Percentiles rank a stretch among this genome's conserved stretches.
Evolutionary conservation across 2,888 invertebrate species (phyloP).

Genomic region (Dynastes grantii): DNA sequence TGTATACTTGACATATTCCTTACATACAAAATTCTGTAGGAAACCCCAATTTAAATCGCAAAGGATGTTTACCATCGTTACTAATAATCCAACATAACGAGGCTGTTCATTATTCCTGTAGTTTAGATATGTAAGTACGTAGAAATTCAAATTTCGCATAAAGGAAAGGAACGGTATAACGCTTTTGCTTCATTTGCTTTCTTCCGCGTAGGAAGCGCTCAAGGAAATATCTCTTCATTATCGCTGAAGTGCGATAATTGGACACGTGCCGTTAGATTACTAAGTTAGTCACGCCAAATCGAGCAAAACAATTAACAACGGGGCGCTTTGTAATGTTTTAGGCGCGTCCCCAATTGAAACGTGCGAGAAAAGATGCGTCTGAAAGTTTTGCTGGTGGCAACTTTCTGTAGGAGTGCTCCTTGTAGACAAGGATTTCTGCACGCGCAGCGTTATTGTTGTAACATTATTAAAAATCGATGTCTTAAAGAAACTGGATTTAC

Average conservation of each 20-base stretch:
- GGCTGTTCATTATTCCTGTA: too few species aligned
- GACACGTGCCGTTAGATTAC: constrained; percentile 39
- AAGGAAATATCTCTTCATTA: constrained; percentile 20
- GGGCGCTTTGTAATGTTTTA: constrained; percentile 30
- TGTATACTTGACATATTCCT: too few species aligned
- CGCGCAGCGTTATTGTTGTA: too few species aligned
- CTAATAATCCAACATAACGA: too few species aligned
- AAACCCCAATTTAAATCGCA: too few species aligned
- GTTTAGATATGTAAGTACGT: background rate
- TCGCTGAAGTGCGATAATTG: constrained; percentile 18
- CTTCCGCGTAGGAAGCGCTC: background rate
- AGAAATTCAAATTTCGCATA: background rate
- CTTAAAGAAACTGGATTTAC: too few species aligned
- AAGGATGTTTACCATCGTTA: too few species aligned
- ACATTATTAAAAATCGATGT: too few species aligned
- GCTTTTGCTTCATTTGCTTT: background rate
- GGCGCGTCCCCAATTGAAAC: constrained; percentile 28
- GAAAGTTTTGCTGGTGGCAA: background rate
- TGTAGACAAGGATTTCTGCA: too few species aligned
- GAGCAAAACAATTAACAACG: constrained; percentile 39
- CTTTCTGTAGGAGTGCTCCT: too few species aligned
- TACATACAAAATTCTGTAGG: too few species aligned
- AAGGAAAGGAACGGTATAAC: background rate
- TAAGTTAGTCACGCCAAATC: constrained; percentile 28
- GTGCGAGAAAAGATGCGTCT: constrained; percentile 11